Conservation (phyloP, 2,113 vertebrate species). For the Epinephelus moara region DNA sequence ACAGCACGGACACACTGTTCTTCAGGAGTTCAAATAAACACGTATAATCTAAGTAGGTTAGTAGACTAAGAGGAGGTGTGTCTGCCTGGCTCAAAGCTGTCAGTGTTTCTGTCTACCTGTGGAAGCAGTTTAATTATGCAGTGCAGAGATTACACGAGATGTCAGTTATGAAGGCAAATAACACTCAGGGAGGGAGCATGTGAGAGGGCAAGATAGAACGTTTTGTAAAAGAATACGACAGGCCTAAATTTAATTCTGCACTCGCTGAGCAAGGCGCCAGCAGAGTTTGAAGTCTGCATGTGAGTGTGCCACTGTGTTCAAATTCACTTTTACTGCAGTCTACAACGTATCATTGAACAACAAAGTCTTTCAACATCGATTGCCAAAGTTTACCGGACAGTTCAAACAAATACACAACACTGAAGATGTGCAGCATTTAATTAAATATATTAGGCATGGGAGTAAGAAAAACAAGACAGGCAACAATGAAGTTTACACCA, state of each 20-base stretch:
- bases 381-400: background rate
- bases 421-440: background rate
- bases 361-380: background rate
- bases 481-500: background rate
- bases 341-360: constrained; percentile 11
- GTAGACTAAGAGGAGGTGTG: constrained; percentile 25
- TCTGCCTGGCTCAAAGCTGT: background rate
- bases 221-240: background rate
- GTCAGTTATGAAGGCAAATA: background rate
- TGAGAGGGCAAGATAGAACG: background rate
- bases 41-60: constrained; percentile 51
- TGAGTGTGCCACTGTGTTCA: background rate
- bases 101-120: constrained; percentile 5
- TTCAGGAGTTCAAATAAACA: constrained; percentile 36
- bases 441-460: too few species aligned
- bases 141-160: background rate
- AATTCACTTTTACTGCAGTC: constrained; percentile 10
- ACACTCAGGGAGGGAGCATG: background rate
- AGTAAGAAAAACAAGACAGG: background rate
- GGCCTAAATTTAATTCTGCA: background rate
- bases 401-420: background rate
- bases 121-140: constrained; percentile 6
- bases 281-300: constrained; percentile 4
- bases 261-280: background rate
- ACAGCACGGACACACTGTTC: background rate